Percentiles rank a stretch among this genome's conserved stretches.
These are phyloP conservation scores for Venturia canescens DNA, from an alignment of 1,140 invertebrate species.

Conservation along the genomic window DNA sequence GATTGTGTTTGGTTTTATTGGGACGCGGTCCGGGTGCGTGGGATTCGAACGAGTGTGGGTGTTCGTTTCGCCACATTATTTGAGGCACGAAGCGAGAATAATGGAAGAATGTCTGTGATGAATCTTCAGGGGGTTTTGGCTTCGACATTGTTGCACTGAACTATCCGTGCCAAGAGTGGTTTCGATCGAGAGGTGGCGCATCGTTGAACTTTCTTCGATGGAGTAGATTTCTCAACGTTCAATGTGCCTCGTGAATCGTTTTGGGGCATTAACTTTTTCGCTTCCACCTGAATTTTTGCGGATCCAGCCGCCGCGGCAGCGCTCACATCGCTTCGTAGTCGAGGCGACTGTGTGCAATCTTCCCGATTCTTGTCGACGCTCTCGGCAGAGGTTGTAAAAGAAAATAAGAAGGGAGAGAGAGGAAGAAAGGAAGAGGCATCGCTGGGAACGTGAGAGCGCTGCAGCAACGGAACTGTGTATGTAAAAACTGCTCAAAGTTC, in stretches of 20 bases:
- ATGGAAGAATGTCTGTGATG: not conserved
- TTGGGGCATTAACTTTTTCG: not conserved
- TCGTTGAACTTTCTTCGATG: not conserved
- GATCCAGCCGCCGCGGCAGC: not conserved
- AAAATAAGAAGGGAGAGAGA: not conserved
- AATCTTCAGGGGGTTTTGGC: not conserved
- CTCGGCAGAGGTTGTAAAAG: not conserved
- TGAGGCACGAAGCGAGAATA: not conserved
- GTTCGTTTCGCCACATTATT: not conserved
- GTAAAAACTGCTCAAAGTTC: not conserved
- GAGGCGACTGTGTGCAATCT: not conserved
- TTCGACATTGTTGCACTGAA: not conserved
- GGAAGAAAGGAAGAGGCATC: not conserved
- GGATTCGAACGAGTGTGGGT: not conserved
- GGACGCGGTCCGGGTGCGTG: not conserved
- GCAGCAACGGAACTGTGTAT: not conserved
- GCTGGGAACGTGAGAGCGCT: not conserved
- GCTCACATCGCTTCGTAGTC: not conserved
- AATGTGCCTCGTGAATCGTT: not conserved
- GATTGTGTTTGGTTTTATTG: not conserved
- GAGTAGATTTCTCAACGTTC: not conserved
- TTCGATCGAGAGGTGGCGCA: not conserved
- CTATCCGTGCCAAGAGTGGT: not conserved
- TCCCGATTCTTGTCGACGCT: not conserved
- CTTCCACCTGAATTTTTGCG: not conserved